Base-by-base conservation (phyloP, 2,113 vertebrate genomes). In the Apus apus region DNA sequence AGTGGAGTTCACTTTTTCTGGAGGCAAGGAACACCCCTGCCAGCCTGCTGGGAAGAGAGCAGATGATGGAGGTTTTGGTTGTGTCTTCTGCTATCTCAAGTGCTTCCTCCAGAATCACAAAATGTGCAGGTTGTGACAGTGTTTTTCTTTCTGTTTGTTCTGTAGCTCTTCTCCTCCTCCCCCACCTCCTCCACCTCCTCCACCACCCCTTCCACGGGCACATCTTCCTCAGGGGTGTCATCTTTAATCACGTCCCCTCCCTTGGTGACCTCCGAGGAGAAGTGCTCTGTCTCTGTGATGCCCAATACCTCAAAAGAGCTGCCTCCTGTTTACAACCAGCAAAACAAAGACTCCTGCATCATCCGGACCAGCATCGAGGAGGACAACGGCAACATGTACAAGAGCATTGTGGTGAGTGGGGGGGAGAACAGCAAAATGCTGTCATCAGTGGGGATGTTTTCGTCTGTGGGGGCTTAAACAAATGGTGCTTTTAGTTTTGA, bases 361-460 rank as follows among this genome's bases (percentile, higher is more conserved):
- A 98, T 99, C 92, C 97, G 98, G 4, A 98, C 99, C 97, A 99
- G 99, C 25, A 62, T 98, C 32, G 98, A 99, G 26, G 97, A 99
- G 3, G 97, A 97, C 96, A 99, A 99, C 0, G 99, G 98, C 46
- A 99, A 99, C 38, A 98, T 99, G 93, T 99, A 99, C 98, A 99
- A 99, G 97, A 99, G 99, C 98, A 99, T 99, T 64, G 74, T 99
- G 98, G 99, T 99, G 90, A 97, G 97, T 76, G 6, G 25, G 11
- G 11, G 10, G 30, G 62, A 38, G 50, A 50, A 23, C 30, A 40
- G 46, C 46, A 18, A 16, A 23, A 27, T 8, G 30, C n/a, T 43
- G 14, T 29, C 45, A 8, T 1, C 2, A 2, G 2, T 48, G 30
- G 36, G 16, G 12, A 8, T 16, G 18, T n/a, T 76, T 11, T 27